Evolutionary conservation across 1,140 invertebrate genomes (phyloP).

Genomic region (Hylaeus volcanicus): DNA sequence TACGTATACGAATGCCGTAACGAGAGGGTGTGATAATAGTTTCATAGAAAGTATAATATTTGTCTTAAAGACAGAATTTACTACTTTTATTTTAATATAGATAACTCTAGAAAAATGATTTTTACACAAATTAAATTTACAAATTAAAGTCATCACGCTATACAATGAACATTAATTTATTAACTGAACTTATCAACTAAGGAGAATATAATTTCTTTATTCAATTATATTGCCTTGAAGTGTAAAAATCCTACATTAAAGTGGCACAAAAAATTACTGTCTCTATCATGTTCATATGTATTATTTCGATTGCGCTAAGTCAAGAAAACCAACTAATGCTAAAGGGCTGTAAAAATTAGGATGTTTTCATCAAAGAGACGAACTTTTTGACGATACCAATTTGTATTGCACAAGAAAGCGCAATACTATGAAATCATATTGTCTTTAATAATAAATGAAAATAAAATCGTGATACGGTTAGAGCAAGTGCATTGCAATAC

Average conservation of each 20-base stretch:
- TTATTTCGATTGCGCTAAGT: conserved; percentile 16
- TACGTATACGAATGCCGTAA: conserved; percentile 6
- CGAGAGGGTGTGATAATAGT: conserved; percentile 17
- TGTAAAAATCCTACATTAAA: conserved; percentile 37
- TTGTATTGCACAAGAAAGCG: conserved; percentile 8
- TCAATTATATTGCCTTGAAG: conserved; percentile 26
- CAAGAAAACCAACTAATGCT: conserved; percentile 15
- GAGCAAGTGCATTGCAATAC: conserved; percentile 49
- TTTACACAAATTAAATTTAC: conserved; percentile 60
- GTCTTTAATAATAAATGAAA: conserved; percentile 34
- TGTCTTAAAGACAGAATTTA: conserved; percentile 39
- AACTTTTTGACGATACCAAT: not conserved
- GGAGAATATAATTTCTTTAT: conserved; percentile 6
- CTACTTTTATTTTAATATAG: conserved; percentile 31
- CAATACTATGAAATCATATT: conserved; percentile 31
- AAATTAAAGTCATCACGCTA: conserved; percentile 21
- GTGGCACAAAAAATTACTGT: conserved; percentile 42
- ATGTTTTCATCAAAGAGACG: not conserved
- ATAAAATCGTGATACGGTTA: conserved; percentile 47
- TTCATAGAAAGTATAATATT: conserved; percentile 20
- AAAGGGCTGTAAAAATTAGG: conserved; percentile 25
- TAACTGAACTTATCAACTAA: conserved; percentile 37
- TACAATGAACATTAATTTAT: conserved; percentile 37
- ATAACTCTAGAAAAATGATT: conserved; percentile 43
- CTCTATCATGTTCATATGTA: conserved; percentile 20